Base-by-base conservation (phyloP, 2,888 invertebrate species). In the Exocentrus adspersus region DNA sequence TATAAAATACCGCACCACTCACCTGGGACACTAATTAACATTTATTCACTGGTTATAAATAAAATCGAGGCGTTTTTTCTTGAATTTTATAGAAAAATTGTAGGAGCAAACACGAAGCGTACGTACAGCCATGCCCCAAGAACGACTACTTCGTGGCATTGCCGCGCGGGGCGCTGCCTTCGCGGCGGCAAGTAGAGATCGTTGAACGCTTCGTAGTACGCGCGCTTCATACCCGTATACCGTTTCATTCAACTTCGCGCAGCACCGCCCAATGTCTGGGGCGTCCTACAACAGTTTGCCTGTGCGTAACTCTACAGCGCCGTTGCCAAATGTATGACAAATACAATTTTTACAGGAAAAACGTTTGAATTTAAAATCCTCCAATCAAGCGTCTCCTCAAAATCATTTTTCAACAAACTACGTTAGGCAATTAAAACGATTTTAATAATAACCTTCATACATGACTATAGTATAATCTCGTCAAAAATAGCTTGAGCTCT, bases 191-290 rank as follows among this genome's bases (percentile, higher is more conserved):
- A 72, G 69, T 61, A 72, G 78, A 77, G 81, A 81, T 81, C 81
- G 82, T 81, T 81, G 81, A 76, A 81, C 82, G 81, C 79, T 75
- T 71, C 70, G 79, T 81, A 81, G 79, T 81, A 81, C 79, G 69
- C 67, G 72, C 68, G 37, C 37, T 37, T 37, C 37, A 12, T 65
- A 60, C 74, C 69, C 75, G 76, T 72, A n/a, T n/a, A 74, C 75
- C 72, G 78, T 76, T 81, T 80, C 81, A 81, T 81, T 81, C 78
- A 77, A 76, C 75, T 76, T 76, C 66, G 75, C 77, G 77, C 79
- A 79, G 80, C 79, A 80, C 81, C 81, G 80, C 81, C 81, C 79
- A 78, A 76, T 71, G 80, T 78, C 72, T 72, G 75, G 75, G 75
- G 73, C 73, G 77, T 76, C 74, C 73, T 63, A 63, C 67, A 69